Conservation (phyloP, 2,113 vertebrate species). For the Martes martes region DNA sequence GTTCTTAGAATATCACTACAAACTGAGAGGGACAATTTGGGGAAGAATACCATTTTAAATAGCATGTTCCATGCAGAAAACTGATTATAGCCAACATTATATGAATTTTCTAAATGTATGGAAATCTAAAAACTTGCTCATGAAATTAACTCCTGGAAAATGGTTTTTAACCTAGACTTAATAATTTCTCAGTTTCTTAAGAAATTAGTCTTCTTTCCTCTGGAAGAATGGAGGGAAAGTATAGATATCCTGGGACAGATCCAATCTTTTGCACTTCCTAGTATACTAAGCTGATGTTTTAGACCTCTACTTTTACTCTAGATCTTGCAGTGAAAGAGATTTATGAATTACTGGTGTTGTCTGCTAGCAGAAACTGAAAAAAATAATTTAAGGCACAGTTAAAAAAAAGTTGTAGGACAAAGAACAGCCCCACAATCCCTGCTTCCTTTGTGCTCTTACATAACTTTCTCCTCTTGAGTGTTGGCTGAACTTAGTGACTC, state of each 20-base stretch:
- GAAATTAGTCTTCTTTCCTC: not conserved
- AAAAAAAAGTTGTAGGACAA: not conserved
- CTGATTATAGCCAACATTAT: not conserved
- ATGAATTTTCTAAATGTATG: not conserved
- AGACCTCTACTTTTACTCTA: not conserved
- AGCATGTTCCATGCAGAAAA: not conserved
- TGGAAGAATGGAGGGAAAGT: not conserved
- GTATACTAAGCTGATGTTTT: not conserved
- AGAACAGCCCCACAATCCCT: not conserved
- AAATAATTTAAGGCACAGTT: not conserved
- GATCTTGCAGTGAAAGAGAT: not conserved
- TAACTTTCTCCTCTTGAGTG: not conserved
- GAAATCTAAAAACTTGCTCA: not conserved
- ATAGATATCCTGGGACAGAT: not conserved
- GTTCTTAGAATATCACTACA: not conserved
- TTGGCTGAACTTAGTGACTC: not conserved
- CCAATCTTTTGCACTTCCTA: not conserved
- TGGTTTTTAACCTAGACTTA: not conserved
- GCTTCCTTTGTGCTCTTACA: not conserved
- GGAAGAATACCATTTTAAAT: not conserved
- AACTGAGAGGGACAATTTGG: not conserved
- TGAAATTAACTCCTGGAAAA: not conserved
- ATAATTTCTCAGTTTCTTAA: not conserved
- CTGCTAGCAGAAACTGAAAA: not conserved
- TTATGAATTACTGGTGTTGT: not conserved